Percentiles rank a stretch among this genome's conserved stretches.
Evolutionary conservation across 2,797 vertebrate species (phyloP).

Genomic region (Hydrolagus colliei): DNA sequence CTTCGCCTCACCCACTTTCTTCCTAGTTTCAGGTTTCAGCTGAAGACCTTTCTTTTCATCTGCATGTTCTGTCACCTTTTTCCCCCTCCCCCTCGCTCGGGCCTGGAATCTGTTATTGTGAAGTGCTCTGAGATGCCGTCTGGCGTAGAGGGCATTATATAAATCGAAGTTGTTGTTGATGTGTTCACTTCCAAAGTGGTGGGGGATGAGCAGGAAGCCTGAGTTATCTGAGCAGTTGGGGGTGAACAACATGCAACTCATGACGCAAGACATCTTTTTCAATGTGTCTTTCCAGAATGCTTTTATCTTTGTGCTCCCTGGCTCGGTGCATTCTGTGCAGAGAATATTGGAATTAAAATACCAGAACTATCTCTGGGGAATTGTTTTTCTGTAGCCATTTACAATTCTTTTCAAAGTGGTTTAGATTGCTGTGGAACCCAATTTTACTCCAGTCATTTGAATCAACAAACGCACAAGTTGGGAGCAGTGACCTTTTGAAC

Average conservation of each 20-base stretch:
- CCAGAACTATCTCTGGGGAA: neutral
- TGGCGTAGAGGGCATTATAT: no score
- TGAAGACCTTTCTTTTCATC: no score
- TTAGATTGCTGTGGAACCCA: neutral
- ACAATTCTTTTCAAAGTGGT: neutral
- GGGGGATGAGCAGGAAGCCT: no score
- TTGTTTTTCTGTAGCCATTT: neutral
- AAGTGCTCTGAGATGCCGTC: no score
- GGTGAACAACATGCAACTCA: neutral
- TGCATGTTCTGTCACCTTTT: no score
- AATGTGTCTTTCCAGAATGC: neutral
- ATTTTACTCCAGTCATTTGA: neutral
- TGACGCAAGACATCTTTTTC: neutral
- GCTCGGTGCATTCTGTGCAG: neutral
- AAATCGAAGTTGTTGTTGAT: no score
- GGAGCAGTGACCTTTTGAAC: neutral
- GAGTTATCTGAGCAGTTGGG: no score
- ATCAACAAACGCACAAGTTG: constrained; percentile 2
- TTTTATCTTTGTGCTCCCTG: neutral
- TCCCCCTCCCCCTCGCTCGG: no score
- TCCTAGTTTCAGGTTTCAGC: no score
- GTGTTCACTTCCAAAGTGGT: no score
- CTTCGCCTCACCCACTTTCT: no score
- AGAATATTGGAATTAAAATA: neutral
- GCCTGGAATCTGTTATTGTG: no score